Percentiles rank a stretch among this genome's conserved stretches.
Evolutionary conservation across 2,797 vertebrate species (phyloP).

Genomic region (Hoplostethus mediterraneus): DNA sequence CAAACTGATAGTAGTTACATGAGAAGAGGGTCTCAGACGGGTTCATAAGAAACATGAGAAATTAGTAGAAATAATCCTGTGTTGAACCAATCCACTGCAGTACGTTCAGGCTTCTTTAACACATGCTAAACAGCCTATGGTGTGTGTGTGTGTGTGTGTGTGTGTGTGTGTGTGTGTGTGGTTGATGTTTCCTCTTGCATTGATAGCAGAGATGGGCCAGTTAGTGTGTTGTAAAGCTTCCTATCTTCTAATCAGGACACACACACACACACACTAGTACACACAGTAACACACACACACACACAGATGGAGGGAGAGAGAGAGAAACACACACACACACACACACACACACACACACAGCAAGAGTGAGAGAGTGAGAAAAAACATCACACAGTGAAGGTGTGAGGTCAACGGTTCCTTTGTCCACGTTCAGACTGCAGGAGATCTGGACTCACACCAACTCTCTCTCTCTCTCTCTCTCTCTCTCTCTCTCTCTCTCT

Average conservation of each 20-base stretch:
- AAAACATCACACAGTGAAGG: neutral
- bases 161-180: neutral
- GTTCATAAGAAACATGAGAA: too few species aligned
- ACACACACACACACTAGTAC: slow-evolving; percentile 10
- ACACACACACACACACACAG: slow-evolving; percentile 11
- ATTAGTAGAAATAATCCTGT: too few species aligned
- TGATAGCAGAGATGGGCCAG: slow-evolving; percentile 20
- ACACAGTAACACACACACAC: slow-evolving; percentile 11
- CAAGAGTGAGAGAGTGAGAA: too few species aligned
- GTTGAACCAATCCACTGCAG: too few species aligned
- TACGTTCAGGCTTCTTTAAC: too few species aligned
- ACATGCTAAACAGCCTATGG: too few species aligned
- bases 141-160: neutral
- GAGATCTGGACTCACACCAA: slow-evolving; percentile 27
- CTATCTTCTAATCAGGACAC: slow-evolving; percentile 13
- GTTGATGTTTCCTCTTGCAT: slow-evolving; percentile 48
- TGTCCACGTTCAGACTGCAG: slow-evolving; percentile 40
- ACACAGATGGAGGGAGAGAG: neutral
- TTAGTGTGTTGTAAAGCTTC: slow-evolving; percentile 4
- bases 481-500: neutral
- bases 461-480: neutral
- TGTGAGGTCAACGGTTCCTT: slow-evolving; percentile 43
- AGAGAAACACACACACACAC: slow-evolving; percentile 8
- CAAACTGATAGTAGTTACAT: too few species aligned
- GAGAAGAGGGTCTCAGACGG: too few species aligned